phyloP scores from a whole-genome alignment of 2,888 invertebrate species.

The Subacronicta megacephala region DNA sequence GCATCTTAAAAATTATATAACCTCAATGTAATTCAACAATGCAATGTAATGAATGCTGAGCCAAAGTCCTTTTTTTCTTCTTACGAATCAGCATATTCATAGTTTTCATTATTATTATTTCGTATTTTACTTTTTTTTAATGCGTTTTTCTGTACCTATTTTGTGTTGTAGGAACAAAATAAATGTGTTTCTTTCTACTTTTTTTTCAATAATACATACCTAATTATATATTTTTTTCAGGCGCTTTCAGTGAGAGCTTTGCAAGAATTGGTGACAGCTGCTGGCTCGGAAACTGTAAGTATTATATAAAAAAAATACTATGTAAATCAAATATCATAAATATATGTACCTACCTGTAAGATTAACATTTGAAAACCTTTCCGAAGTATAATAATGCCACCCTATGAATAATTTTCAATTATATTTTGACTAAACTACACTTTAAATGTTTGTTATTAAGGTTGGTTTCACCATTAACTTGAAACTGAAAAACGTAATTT shows the following conservation, averaged over 20 bases:
- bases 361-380: conserved; percentile 76
- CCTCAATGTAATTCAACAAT: too few relatives aligned
- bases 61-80: too few relatives aligned
- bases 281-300: conserved; percentile 97
- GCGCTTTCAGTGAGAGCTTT: conserved; percentile 99
- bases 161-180: too few relatives aligned
- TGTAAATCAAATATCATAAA: conserved; percentile 44
- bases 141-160: too few relatives aligned
- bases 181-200: too few relatives aligned
- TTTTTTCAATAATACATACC: too few relatives aligned
- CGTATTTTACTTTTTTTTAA: too few relatives aligned
- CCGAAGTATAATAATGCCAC: conserved; percentile 68
- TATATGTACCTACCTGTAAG: conserved; percentile 64
- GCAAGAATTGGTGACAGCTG: conserved; percentile 99
- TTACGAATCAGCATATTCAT: too few relatives aligned
- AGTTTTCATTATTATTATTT: too few relatives aligned
- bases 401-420: conserved; percentile 70
- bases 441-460: conserved; percentile 60
- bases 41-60: too few relatives aligned
- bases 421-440: conserved; percentile 68
- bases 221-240: conserved; percentile 70
- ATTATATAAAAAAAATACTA: conserved; percentile 12
- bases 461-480: conserved; percentile 58
- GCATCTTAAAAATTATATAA: too few relatives aligned
- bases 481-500: too few relatives aligned